Base-by-base conservation (phyloP, 2,113 vertebrate genomes). In the Ceyx margarethae region DNA sequence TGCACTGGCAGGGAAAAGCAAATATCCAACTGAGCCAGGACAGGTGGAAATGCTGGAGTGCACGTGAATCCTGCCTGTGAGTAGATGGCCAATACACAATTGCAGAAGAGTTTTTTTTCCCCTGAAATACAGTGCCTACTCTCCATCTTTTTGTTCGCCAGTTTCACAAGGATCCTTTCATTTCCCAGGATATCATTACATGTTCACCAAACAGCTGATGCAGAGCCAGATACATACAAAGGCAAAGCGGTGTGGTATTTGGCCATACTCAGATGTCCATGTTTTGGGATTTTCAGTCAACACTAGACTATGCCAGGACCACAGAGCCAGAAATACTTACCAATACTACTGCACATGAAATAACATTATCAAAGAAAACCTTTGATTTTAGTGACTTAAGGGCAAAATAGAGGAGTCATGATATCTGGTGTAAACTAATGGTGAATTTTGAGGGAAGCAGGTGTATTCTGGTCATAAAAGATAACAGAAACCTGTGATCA, bases 61-160 rank as follows among this genome's bases (percentile, higher is more conserved):
- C 1, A 42, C 2, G 10, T 0, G 0, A 2, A 25, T 10, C 5
- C 61, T 5, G 3, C 56, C 58, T 40, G 79, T 1, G 28, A 61
- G 2, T 2, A 25, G 11, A 48, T 25, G 18, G 23, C 13, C 29
- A 31, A 20, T 0, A 4, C 0, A 13, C 16, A 8, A 4, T 5
- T 74, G 22, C 65, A 60, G 42, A 75, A 54, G 42, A 53, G 7
- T 17, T 20, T 60, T 26, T 22, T 0, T 2, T 3, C 7, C 10
- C 2, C 21, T 6, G 6, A 61, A 80, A 57, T 3, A 5, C 3
- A 18, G 29, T 8, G 16, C n/a, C 40, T 50, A 15, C n/a, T 60
- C 64, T 69, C 35, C 13, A 48, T n/a, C 11, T 37, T 58, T 37
- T 37, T 21, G 7, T 45, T 85, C 17, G 45, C 18, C 40, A 62